These are phyloP conservation scores for Oncopeltus fasciatus DNA, from an alignment of 1,140 invertebrate species.

Conservation along the genomic window DNA sequence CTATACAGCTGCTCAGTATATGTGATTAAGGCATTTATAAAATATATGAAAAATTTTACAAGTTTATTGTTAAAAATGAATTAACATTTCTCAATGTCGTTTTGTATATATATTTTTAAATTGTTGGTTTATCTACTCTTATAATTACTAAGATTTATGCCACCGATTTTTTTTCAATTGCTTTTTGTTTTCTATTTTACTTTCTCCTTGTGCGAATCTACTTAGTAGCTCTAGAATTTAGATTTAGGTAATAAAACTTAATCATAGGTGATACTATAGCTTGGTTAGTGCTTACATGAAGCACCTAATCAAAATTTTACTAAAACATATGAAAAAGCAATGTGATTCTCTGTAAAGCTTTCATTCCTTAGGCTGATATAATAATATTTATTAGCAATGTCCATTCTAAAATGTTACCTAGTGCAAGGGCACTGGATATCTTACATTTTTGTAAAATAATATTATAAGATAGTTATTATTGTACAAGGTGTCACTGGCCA, in stretches of 20 bases:
- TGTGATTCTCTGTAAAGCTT: constrained; percentile 1
- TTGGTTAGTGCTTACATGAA: background rate
- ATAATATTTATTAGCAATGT: background rate
- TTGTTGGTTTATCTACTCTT: background rate
- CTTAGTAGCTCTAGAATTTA: background rate
- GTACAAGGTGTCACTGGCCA: too few relatives aligned
- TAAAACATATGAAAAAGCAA: background rate
- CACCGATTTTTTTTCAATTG: background rate
- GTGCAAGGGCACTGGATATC: background rate
- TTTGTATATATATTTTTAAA: constrained; percentile 7
- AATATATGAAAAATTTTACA: background rate
- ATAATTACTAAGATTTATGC: too few relatives aligned
- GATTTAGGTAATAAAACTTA: background rate
- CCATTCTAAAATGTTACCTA: background rate
- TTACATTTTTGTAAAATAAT: background rate
- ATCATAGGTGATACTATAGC: background rate
- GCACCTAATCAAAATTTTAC: background rate
- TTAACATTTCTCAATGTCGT: background rate
- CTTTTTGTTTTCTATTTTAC: background rate
- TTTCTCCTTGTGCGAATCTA: background rate
- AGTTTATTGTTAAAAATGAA: background rate
- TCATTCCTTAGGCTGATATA: background rate
- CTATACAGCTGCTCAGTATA: background rate
- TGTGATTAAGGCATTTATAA: constrained; percentile 9
- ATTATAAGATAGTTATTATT: background rate